Base-by-base conservation (phyloP, 2,113 vertebrate genomes). In the Rutilus rutilus region DNA sequence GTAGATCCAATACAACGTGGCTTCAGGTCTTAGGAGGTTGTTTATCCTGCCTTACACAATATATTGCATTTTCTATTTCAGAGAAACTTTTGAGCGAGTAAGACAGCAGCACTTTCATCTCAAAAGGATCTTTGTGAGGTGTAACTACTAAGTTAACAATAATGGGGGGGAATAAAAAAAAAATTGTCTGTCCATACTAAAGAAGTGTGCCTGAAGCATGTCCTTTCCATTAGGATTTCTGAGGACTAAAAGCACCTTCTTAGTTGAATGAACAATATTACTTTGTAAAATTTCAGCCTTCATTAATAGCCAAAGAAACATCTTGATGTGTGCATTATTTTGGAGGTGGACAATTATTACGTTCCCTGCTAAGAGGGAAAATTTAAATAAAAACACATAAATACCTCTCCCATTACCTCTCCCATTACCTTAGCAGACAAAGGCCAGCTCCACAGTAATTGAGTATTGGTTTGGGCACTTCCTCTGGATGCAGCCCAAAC, bases 391-490 rank as follows among this genome's bases (percentile, higher is more conserved):
- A 45, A 19, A 60, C 15, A 7, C 15, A 59, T 2, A 14, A 47
- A 47, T 14, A 50, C 52, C 2, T 57, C 11, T 27, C 7, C 2
- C 3, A 45, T 84, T 14, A 50, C 52, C 2, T 57, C 11, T 27
- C 7, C 2, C 3, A 45, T 84, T 94, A 97, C 97, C 97, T 99
- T 87, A 97, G 39, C 14, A 97, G 87, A 88, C 97, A 97, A 71
- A 99, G 94, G 0, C 92, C 96, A 42, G 96, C 97, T 84, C 97
- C 97, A 71, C 95, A 88, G 62, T 96, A 96, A 90, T 99, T 98
- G 75, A 98, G 90, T 73, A 95, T 27, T 0, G 97, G 96, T 67
- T 91, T 94, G 64, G 95, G 89, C 7, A 97, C 95, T 1, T 95
- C 94, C 92, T 98, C 93, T 0, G 96, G 90, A 62, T 95, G 88